Percentiles rank a stretch among this genome's conserved stretches.
Evolutionary conservation across 2,113 vertebrate species (phyloP).

Genomic region (Neodontobutis hainanensis): DNA sequence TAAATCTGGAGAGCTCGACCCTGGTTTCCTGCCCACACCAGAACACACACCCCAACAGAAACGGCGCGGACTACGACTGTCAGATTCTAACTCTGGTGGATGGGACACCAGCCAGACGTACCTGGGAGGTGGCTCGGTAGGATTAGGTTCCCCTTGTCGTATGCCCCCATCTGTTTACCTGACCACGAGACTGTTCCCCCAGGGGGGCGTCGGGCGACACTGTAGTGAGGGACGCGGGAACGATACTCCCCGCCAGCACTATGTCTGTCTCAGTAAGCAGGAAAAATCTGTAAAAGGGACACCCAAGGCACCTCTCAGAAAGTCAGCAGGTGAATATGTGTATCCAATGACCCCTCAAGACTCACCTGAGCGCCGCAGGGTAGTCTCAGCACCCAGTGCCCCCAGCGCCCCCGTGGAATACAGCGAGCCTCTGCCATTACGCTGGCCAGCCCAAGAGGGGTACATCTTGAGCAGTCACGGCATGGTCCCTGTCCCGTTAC

Average conservation of each 20-base stretch:
- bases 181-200: constrained; percentile 81
- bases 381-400: constrained; percentile 88
- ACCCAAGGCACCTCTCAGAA: constrained; percentile 72
- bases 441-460: constrained; percentile 85
- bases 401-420: constrained; percentile 81
- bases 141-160: constrained; percentile 74
- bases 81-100: constrained; percentile 81
- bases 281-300: constrained; percentile 74
- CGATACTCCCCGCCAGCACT: constrained; percentile 78
- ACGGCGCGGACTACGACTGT: constrained; percentile 81
- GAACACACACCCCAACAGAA: constrained; percentile 98
- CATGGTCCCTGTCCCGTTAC: constrained; percentile 68
- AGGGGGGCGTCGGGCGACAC: constrained; percentile 66
- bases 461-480: constrained; percentile 88
- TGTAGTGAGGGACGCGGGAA: constrained; percentile 62
- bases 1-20: constrained; percentile 87
- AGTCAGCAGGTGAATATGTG: constrained; percentile 85
- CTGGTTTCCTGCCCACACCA: constrained; percentile 90
- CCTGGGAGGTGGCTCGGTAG: constrained; percentile 76
- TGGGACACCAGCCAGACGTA: constrained; percentile 93
- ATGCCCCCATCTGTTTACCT: constrained; percentile 79
- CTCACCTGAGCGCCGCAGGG: constrained; percentile 89
- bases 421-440: constrained; percentile 78
- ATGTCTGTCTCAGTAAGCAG: constrained; percentile 80
- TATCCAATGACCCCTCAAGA: constrained; percentile 86